A percentile compares a stretch with the other conserved stretches of the same genome.
These are phyloP conservation scores for Alsophila aescularia DNA, from an alignment of 2,888 invertebrate species.

Conservation along the genomic window DNA sequence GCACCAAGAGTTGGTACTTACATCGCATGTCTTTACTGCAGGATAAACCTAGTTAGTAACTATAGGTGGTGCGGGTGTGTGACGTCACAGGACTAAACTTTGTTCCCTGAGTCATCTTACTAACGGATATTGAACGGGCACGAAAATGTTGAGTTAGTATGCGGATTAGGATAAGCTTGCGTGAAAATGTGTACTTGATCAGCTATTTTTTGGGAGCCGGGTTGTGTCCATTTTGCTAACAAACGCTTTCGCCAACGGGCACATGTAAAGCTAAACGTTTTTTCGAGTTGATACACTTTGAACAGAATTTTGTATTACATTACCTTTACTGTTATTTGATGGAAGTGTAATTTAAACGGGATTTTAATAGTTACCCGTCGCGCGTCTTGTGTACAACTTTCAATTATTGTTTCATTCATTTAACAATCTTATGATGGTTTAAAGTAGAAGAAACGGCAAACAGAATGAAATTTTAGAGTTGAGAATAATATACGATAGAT, in stretches of 20 bases:
- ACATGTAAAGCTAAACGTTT: no score
- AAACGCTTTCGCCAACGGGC: background rate
- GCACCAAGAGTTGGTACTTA: conserved; percentile 17
- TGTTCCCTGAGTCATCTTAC: conserved; percentile 36
- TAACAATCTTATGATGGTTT: no score
- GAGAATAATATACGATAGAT: no score
- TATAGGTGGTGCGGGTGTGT: conserved; percentile 43
- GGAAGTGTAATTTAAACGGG: no score
- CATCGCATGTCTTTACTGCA: conserved; percentile 54
- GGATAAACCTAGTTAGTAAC: conserved; percentile 58
- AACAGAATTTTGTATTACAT: no score
- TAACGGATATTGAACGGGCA: conserved; percentile 50
- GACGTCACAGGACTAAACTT: conserved; percentile 53
- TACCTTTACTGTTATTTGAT: no score
- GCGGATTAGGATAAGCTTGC: conserved; percentile 27
- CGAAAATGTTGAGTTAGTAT: conserved; percentile 32
- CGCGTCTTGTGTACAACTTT: no score
- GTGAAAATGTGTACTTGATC: conserved; percentile 1
- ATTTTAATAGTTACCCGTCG: no score
- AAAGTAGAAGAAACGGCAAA: no score
- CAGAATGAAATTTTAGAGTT: no score
- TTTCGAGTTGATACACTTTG: no score
- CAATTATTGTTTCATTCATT: no score
- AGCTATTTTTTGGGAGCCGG: background rate
- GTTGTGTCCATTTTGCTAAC: background rate